Evolutionary conservation across 2,797 vertebrate genomes (phyloP).

Genomic region (Apogon talboti): DNA sequence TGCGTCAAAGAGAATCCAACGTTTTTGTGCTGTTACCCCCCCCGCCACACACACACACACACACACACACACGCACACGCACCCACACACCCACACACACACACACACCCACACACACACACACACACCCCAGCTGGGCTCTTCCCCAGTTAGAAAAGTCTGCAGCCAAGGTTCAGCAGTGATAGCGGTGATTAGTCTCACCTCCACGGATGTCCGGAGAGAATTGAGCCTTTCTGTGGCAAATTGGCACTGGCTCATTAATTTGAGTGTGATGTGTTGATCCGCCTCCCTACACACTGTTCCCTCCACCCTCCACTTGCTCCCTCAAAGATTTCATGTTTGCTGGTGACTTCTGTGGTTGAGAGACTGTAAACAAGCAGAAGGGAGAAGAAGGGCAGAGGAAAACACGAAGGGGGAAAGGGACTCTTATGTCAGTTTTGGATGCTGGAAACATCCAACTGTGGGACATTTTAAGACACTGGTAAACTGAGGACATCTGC

Average conservation of each 20-base stretch:
- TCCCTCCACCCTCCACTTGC: constrained; percentile 48
- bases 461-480: constrained; percentile 25
- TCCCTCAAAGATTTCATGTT: constrained; percentile 53
- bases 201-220: constrained; percentile 34
- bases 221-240: constrained; percentile 48
- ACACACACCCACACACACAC: no score
- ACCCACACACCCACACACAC: no score
- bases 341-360: constrained; percentile 61
- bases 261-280: constrained; percentile 70
- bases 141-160: constrained; percentile 18
- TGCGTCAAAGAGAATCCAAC: no score
- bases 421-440: constrained; percentile 41
- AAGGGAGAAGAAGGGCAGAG: constrained; percentile 55
- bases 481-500: constrained; percentile 38
- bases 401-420: constrained; percentile 38
- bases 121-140: not conserved
- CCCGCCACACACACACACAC: no score
- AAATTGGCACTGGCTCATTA: constrained; percentile 69
- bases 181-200: constrained; percentile 61
- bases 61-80: no score
- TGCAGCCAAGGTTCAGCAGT: constrained; percentile 27
- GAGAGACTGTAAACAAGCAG: constrained; percentile 60
- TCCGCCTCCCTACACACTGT: constrained; percentile 24
- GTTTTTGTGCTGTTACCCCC: no score
- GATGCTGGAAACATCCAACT: constrained; percentile 59